Base-by-base conservation (phyloP, 1,140 invertebrate genomes). In the Bombus pyrosoma region DNA sequence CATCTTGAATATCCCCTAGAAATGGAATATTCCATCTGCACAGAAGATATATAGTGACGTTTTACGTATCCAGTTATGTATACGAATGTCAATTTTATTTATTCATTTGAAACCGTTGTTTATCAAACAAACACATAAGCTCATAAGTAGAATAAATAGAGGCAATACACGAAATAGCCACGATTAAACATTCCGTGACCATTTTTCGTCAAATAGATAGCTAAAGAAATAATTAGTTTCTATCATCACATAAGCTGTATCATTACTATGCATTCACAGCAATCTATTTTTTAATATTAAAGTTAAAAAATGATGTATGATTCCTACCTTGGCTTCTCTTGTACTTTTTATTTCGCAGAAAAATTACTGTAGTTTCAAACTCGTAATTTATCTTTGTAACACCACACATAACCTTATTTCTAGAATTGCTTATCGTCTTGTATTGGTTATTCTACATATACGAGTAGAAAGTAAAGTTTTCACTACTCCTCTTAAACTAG, bases 381-480 rank as follows among this genome's bases (percentile, higher is more conserved):
- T 57, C 15, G 32, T 9, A 39, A 25, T 69, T 81, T 37, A 62
- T 41, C 37, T 68, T 71, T 32, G 9, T 32, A 69, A 57, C 2
- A 80, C 22, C 8, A 53, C 8, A 53, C 5, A 41, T 25, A 62
- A 37, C 37, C 37, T 62, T 62, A 47, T 82, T 73, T 82, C 41
- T 12, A 22, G n/a, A 64, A 81, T 64, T 81, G 37, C 25, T 59
- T 64, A 73, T 81, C 53, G 25, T 53, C 47, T 53, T 47, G 5
- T 53, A 18, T 53, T 6, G 5, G 15, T 28, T 71, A 68, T 34
- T 43, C 62, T 47, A 78, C 22, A 28, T 68, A 47, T 3, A 47
- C 41, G 18, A 34, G n/a, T 64, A 28, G 10, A 34, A 68, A 41
- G 37, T 32, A 25, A 80, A 80, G 13, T 80, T 80, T 80, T 53